Conservation (phyloP, 2,113 vertebrate species). For the Condylura cristata region DNA sequence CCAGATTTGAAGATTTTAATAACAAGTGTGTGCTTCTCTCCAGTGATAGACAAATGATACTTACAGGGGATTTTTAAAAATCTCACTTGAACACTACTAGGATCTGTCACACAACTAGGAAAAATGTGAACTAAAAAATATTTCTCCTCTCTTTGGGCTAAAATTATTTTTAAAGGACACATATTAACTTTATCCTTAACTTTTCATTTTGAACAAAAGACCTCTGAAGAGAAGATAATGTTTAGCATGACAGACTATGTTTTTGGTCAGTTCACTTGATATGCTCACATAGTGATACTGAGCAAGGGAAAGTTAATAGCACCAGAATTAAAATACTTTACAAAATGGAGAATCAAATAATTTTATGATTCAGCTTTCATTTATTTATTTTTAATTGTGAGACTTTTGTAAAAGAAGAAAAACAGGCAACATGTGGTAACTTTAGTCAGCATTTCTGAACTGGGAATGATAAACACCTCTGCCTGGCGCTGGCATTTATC, state of each 20-base stretch:
- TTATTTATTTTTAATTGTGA: constrained; percentile 80
- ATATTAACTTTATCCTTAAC: constrained; percentile 11
- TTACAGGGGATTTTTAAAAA: constrained; percentile 9
- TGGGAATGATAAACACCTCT: constrained; percentile 90
- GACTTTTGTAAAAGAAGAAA: constrained; percentile 82
- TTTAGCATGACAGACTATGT: not conserved
- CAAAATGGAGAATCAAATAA: constrained; percentile 63
- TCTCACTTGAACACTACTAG: constrained; percentile 11
- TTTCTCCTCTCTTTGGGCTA: not conserved
- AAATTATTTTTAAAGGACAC: not conserved
- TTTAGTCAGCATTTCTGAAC: constrained; percentile 92
- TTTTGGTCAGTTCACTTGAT: not conserved
- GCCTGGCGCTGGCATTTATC: constrained; percentile 90
- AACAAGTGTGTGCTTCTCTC: not conserved
- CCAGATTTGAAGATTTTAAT: constrained; percentile 27
- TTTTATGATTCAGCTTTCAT: constrained; percentile 66
- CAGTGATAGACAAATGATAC: constrained; percentile 13
- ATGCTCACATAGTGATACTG: not conserved
- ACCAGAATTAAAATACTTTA: constrained; percentile 2
- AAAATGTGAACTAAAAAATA: constrained; percentile 11
- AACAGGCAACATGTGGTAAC: constrained; percentile 91
- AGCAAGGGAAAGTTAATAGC: not conserved
- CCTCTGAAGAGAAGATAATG: not conserved
- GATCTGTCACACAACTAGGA: not conserved
- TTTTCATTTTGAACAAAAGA: constrained; percentile 44